Evolutionary conservation across 1,140 invertebrate species (phyloP).

Genomic region (Dufourea novaeangliae): DNA sequence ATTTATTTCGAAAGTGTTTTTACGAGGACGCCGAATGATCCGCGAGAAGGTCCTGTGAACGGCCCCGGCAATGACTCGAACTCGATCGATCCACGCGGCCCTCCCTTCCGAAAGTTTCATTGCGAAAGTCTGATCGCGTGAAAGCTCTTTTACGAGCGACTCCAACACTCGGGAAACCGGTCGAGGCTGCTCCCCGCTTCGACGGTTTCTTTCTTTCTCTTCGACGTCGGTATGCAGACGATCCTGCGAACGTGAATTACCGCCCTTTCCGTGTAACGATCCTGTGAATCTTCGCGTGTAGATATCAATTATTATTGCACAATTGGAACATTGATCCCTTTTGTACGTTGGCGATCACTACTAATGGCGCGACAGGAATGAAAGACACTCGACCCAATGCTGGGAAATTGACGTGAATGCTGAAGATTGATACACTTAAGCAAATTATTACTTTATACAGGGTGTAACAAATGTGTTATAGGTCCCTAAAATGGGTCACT

Average conservation of each 20-base stretch:
- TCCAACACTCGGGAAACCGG: slow-evolving; percentile 45
- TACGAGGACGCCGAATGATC: slow-evolving; percentile 21
- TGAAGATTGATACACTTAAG: no score
- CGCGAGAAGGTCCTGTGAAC: neutral
- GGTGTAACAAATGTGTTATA: no score
- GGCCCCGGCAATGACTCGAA: neutral
- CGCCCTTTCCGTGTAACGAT: neutral
- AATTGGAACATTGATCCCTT: no score
- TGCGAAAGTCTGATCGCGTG: slow-evolving; percentile 60
- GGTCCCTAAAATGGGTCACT: no score
- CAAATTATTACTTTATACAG: no score
- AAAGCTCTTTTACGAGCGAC: slow-evolving; percentile 60
- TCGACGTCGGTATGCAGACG: neutral
- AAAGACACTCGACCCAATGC: no score
- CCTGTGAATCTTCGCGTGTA: slow-evolving; percentile 6
- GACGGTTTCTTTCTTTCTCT: slow-evolving; percentile 20
- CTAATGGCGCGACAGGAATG: no score
- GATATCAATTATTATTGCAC: no score
- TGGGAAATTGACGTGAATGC: no score
- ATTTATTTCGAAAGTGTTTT: slow-evolving; percentile 5
- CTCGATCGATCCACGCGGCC: slow-evolving; percentile 41
- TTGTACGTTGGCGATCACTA: no score
- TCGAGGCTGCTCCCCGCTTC: neutral
- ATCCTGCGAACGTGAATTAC: slow-evolving; percentile 35
- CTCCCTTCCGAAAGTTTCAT: slow-evolving; percentile 58